Evolutionary conservation across 2,888 invertebrate species (phyloP).

Genomic region (Cephus pygmeus): DNA sequence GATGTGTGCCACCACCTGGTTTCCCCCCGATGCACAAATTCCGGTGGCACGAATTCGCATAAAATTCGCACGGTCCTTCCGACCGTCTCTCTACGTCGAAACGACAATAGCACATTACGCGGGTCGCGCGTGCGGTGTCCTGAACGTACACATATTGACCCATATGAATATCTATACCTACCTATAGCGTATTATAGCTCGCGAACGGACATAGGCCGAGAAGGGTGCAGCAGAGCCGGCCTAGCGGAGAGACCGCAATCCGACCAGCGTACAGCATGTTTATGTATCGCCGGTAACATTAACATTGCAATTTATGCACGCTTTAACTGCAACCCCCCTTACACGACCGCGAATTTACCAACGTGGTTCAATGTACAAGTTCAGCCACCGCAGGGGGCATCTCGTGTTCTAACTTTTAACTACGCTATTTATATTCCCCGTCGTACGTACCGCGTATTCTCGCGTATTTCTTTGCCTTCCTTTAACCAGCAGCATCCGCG

Average conservation of each 20-base stretch:
- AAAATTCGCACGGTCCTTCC: slow-evolving; percentile 1
- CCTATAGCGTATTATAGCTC: neutral
- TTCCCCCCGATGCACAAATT: neutral
- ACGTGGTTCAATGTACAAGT: slow-evolving; percentile 51
- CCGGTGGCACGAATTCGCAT: neutral
- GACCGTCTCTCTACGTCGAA: neutral
- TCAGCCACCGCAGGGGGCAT: slow-evolving; percentile 48
- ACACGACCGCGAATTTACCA: slow-evolving; percentile 58
- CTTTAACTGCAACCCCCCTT: slow-evolving; percentile 51
- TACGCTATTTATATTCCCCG: slow-evolving; percentile 41
- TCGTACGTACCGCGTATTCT: neutral
- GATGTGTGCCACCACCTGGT: neutral
- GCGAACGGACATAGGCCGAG: slow-evolving; percentile 4
- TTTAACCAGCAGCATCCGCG: neutral
- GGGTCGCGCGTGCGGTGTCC: neutral
- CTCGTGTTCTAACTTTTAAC: slow-evolving; percentile 26
- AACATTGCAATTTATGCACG: slow-evolving; percentile 62
- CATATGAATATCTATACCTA: neutral
- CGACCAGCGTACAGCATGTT: slow-evolving; percentile 60
- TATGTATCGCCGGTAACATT: slow-evolving; percentile 62
- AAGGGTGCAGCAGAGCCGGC: slow-evolving; percentile 3
- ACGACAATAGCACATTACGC: neutral
- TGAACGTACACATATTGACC: neutral
- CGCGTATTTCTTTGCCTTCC: neutral
- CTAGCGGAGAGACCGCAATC: slow-evolving; percentile 49